Conservation (phyloP, 2,113 vertebrate genomes). For the Taxidea taxus region DNA sequence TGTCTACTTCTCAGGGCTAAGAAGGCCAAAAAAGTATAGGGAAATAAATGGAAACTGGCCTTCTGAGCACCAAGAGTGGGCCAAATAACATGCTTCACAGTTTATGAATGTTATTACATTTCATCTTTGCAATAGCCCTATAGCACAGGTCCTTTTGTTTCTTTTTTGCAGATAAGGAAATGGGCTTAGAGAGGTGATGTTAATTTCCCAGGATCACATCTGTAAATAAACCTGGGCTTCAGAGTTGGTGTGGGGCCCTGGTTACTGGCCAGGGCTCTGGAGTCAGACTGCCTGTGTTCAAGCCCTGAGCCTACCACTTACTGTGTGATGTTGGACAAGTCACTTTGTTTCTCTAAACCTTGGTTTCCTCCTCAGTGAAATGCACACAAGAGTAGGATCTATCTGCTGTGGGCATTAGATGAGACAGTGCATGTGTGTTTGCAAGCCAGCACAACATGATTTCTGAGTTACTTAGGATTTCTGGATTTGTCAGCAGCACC, state of each 20-base stretch:
- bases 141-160: background rate
- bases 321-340: background rate
- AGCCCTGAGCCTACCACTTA: background rate
- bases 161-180: constrained; percentile 1
- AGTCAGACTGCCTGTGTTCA: background rate
- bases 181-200: background rate
- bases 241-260: background rate
- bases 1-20: background rate
- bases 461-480: background rate
- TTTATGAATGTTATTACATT: background rate
- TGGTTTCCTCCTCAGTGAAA: background rate
- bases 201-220: background rate
- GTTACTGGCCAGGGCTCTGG: background rate
- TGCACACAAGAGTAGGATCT: background rate
- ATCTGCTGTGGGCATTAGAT: background rate
- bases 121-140: background rate
- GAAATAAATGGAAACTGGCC: background rate
- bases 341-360: background rate
- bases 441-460: background rate
- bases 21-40: background rate
- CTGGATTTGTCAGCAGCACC: background rate
- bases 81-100: background rate
- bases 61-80: background rate
- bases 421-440: background rate
- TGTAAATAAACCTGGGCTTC: background rate